phyloP scores from a whole-genome alignment of 2,888 invertebrate genomes.

The Erynnis tages region DNA sequence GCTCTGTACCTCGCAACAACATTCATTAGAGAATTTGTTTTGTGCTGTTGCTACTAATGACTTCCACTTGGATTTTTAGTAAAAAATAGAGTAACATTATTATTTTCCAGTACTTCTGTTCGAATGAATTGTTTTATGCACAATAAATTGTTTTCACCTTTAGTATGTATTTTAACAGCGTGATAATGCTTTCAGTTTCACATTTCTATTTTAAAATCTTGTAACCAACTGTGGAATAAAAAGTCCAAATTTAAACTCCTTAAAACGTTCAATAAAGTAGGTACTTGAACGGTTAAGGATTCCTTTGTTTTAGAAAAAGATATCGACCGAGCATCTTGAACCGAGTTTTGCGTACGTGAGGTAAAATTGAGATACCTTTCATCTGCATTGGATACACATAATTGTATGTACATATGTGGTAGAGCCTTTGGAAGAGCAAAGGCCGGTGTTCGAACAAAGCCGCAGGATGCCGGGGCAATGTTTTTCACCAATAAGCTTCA shows the following conservation, averaged over 20 bases:
- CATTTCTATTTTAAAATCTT: too few relatives aligned
- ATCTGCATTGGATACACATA: too few relatives aligned
- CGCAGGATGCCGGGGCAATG: neutral
- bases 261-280: neutral
- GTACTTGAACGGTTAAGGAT: neutral
- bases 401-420: too few relatives aligned
- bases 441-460: neutral
- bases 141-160: too few relatives aligned
- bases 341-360: slow-evolving; percentile 1
- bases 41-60: neutral
- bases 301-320: slow-evolving; percentile 27
- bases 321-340: slow-evolving; percentile 20
- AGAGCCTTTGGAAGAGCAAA: too few relatives aligned
- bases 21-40: slow-evolving; percentile 7
- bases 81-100: neutral
- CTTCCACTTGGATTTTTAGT: neutral
- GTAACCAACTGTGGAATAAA: too few relatives aligned
- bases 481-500: too few relatives aligned
- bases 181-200: too few relatives aligned
- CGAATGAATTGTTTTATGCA: too few relatives aligned
- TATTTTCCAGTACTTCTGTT: too few relatives aligned
- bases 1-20: slow-evolving; percentile 35
- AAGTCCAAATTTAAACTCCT: neutral
- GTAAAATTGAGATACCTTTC: neutral
- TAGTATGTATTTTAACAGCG: too few relatives aligned